A percentile compares a stretch with the other conserved stretches of the same genome.
phyloP scores from a whole-genome alignment of 37 sponge, comb jelly and placozoan species.

The Chondrosia reniformis region DNA sequence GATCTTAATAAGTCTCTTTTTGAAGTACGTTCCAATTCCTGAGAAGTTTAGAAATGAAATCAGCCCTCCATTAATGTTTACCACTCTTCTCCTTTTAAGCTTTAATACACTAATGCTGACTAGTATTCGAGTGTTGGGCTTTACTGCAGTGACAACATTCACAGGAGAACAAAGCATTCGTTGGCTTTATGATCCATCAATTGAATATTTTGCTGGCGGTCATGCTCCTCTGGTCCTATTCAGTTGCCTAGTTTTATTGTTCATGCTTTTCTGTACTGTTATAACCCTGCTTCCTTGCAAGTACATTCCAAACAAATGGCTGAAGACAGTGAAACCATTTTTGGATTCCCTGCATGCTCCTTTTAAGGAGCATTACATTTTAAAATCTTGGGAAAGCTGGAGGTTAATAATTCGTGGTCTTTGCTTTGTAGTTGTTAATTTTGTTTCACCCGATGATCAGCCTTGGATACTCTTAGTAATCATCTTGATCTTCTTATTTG shows the following conservation, averaged over 20 bases:
- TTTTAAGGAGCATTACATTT: not conserved
- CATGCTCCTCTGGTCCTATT: no score
- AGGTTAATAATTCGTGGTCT: not conserved
- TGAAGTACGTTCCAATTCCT: not conserved
- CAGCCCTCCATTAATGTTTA: conserved; percentile 29
- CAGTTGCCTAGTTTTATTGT: no score
- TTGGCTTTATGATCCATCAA: no score
- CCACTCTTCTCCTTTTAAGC: conserved; percentile 32
- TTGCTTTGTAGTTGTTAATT: not conserved
- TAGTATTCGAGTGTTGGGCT: conserved; percentile 24
- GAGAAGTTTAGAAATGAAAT: not conserved
- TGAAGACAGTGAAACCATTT: not conserved
- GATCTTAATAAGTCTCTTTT: conserved; percentile 4
- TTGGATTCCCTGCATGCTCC: conserved; percentile 5
- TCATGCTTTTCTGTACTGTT: no score
- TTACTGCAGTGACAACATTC: no score
- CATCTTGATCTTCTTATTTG: not conserved
- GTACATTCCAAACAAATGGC: no score
- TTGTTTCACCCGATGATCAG: not conserved
- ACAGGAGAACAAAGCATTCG: no score
- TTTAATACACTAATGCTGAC: conserved; percentile 22
- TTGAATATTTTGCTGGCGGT: no score
- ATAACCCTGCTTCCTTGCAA: no score
- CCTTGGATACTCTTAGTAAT: not conserved
- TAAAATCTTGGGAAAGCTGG: conserved; percentile 15